Base-by-base conservation (phyloP, 2,797 vertebrate genomes). In the Anabas testudineus region DNA sequence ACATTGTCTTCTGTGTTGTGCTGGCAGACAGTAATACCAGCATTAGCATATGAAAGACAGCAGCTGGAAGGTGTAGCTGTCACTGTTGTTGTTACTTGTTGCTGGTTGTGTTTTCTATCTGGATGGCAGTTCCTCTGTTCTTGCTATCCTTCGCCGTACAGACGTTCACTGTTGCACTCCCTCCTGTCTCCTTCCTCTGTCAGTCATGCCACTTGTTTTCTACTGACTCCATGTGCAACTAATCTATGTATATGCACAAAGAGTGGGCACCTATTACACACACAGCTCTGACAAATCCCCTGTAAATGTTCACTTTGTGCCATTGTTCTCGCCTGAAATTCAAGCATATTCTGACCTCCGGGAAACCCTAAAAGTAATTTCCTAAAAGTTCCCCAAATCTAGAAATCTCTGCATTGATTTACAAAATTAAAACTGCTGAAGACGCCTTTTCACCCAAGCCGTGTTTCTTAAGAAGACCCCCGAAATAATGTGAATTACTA, bases 21-120 rank as follows among this genome's bases (percentile, higher is more conserved):
- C 67, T 90, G 87, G 87, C 88, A 90, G 75, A 66, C 81, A 65
- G 75, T 88, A 86, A 87, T 84, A 85, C 34, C 73, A 70, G 54
- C 69, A 92, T 93, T 93, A 89, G 84, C 89, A 93, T 91, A 93
- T 93, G 89, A 93, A 93, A 92, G 87, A 56, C 70, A 82, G 84
- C 90, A 88, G 86, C 87, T 90, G 88, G 84, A 88, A 88, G 82
- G 80, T 88, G 84, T 85, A 78, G 67, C 81, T 85, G 86, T 87
- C 82, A 67, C 62, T 53, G 49, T 63, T 73, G 67, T 70, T 76
- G 80, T 22, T 74, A 46, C 69, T 57, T 76, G 80, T 26, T 74
- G 49, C 71, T 58, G 83, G 71, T 80, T 91, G 82, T 76, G 73
- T 77, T 64, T 78, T 85, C 70, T 72, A 61, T 80, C 86, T 60